A percentile compares a stretch with the other conserved stretches of the same genome.
These are phyloP conservation scores for Meloe dianella DNA, from an alignment of 2,888 invertebrate species.

Conservation along the genomic window DNA sequence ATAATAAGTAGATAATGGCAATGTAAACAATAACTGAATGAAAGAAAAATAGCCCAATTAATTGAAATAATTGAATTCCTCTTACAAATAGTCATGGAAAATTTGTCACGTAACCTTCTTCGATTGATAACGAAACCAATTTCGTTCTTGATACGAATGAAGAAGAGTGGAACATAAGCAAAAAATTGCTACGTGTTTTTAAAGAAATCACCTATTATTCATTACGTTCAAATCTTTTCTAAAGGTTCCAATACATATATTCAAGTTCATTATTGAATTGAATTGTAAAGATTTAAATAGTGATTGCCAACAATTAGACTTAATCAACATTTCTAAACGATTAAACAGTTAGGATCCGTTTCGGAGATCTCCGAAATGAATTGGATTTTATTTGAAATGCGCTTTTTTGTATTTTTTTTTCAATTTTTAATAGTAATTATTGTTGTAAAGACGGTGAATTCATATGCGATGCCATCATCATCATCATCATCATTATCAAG, in stretches of 20 bases:
- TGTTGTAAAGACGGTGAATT: neutral
- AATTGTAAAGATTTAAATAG: neutral
- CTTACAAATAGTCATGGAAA: neutral
- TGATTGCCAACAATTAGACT: neutral
- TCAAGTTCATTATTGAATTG: conserved; percentile 1
- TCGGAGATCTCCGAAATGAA: neutral
- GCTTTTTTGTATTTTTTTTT: neutral
- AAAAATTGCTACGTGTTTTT: neutral
- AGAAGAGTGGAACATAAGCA: neutral
- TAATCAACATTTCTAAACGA: neutral
- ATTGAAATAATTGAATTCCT: neutral
- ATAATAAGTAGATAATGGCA: no score
- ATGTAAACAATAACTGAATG: neutral
- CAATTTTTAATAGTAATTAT: neutral
- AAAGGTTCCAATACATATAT: neutral
- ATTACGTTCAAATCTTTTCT: neutral
- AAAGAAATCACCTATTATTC: neutral
- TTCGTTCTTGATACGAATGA: neutral
- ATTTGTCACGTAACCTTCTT: neutral
- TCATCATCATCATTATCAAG: no score
- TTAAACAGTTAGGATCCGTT: neutral
- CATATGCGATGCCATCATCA: neutral
- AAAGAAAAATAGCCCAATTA: neutral
- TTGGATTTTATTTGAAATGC: neutral
- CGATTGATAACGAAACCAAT: conserved; percentile 9